Evolutionary conservation across 2,113 vertebrate species (phyloP).

Genomic region (Fukomys damarensis): DNA sequence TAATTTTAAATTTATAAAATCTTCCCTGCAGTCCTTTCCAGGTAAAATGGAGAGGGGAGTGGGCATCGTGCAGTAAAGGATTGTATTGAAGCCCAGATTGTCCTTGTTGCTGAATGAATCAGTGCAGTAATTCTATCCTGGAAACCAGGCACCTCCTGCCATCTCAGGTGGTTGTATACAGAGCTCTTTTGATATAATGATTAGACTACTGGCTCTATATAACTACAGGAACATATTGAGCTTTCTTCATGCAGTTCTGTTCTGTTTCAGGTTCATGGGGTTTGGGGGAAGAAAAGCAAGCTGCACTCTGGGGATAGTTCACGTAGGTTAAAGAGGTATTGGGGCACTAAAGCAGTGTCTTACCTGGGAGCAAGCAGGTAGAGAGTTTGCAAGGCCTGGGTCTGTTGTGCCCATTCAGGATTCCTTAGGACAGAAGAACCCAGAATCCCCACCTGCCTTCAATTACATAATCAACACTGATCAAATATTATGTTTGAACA

Average conservation of each 20-base stretch:
- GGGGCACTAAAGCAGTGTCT: background rate
- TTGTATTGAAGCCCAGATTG: background rate
- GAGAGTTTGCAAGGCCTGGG: background rate
- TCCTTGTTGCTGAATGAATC: constrained; percentile 35
- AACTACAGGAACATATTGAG: background rate
- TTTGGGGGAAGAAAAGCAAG: background rate
- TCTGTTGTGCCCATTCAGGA: background rate
- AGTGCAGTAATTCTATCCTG: constrained; percentile 52
- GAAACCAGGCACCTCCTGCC: background rate
- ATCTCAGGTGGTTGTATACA: background rate
- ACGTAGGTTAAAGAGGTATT: background rate
- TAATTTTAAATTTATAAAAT: constrained; percentile 24
- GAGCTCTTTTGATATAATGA: constrained; percentile 28
- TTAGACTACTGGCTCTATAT: constrained; percentile 5
- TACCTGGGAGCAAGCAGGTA: rapidly evolving
- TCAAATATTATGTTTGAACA: background rate
- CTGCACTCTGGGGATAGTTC: background rate
- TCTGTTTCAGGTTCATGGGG: constrained; percentile 15
- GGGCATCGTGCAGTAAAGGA: background rate
- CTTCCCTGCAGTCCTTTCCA: background rate
- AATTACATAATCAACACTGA: background rate
- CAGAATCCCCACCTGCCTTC: background rate
- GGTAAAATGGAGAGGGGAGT: background rate
- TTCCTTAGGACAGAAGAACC: background rate
- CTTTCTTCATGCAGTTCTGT: constrained; percentile 13